Evolutionary conservation across 2,797 vertebrate species (phyloP).

Genomic region (Danio tinwini): DNA sequence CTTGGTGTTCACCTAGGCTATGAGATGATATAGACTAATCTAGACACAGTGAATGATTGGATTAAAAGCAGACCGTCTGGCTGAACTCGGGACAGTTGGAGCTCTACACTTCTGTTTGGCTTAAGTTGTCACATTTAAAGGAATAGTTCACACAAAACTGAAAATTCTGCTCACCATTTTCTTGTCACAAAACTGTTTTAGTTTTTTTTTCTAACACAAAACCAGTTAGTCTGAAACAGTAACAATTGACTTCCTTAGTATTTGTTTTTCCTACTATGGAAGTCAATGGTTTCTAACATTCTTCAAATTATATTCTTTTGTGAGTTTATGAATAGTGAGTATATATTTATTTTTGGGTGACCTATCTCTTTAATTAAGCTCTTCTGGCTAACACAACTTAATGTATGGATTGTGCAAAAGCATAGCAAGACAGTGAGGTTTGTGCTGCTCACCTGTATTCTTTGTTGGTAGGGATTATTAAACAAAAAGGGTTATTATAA

Average conservation of each 20-base stretch:
- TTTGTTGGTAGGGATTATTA: background rate
- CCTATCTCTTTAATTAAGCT: background rate
- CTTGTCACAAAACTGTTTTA: no score
- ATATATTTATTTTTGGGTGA: no score
- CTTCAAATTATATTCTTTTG: no score
- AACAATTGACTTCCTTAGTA: no score
- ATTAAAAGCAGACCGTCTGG: constrained; percentile 21
- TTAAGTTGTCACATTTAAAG: background rate
- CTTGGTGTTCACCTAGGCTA: background rate
- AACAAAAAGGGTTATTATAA: background rate
- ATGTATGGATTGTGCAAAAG: constrained; percentile 1
- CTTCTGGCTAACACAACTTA: background rate
- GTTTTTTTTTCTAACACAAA: no score
- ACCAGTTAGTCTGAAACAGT: no score
- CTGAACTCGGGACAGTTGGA: constrained; percentile 2
- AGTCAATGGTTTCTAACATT: no score
- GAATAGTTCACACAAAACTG: no score
- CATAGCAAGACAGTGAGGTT: constrained; percentile 15
- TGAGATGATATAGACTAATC: background rate
- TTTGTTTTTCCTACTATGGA: no score
- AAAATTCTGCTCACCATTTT: no score
- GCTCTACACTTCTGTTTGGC: constrained; percentile 9
- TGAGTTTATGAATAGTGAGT: no score
- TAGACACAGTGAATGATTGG: background rate
- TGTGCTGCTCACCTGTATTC: constrained; percentile 2